A percentile compares a stretch with the other conserved stretches of the same genome.
Evolutionary conservation across 1,140 invertebrate species (phyloP).

Genomic region (Luehdorfia chinensis): DNA sequence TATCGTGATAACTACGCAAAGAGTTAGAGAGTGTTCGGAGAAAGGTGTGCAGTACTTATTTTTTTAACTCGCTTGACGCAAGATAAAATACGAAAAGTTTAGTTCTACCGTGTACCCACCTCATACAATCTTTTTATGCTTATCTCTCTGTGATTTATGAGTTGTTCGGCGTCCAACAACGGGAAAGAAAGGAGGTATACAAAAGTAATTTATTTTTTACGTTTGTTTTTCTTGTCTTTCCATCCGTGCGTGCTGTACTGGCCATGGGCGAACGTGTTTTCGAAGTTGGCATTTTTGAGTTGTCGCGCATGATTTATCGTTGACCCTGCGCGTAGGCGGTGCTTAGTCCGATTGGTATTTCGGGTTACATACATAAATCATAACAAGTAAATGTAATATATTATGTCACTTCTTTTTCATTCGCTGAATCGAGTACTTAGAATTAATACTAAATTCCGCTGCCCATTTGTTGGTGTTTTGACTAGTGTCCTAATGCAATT

Average conservation of each 20-base stretch:
- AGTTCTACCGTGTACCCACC: constrained; percentile 73
- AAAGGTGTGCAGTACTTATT: constrained; percentile 52
- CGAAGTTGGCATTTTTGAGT: constrained; percentile 75
- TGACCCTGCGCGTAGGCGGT: constrained; percentile 66
- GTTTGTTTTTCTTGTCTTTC: constrained; percentile 73
- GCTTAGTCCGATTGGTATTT: constrained; percentile 72
- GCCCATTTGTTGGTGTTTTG: background rate
- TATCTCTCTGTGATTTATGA: constrained; percentile 76
- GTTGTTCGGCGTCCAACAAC: constrained; percentile 70
- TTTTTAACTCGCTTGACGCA: constrained; percentile 52
- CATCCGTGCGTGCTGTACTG: constrained; percentile 67
- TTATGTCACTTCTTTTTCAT: constrained; percentile 60
- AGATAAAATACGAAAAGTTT: constrained; percentile 75
- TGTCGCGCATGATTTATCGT: constrained; percentile 72
- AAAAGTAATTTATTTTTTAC: constrained; percentile 76
- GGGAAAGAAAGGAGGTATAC: constrained; percentile 76
- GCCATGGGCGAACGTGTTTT: constrained; percentile 68
- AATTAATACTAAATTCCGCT: constrained; percentile 3
- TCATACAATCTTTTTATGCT: constrained; percentile 77
- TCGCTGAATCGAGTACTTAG: constrained; percentile 17
- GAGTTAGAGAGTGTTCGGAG: constrained; percentile 29
- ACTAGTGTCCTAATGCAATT: no score
- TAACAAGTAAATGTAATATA: constrained; percentile 44
- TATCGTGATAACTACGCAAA: no score
- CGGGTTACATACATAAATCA: constrained; percentile 57